Conservation (phyloP, 1,140 invertebrate genomes). For the Galleria mellonella region DNA sequence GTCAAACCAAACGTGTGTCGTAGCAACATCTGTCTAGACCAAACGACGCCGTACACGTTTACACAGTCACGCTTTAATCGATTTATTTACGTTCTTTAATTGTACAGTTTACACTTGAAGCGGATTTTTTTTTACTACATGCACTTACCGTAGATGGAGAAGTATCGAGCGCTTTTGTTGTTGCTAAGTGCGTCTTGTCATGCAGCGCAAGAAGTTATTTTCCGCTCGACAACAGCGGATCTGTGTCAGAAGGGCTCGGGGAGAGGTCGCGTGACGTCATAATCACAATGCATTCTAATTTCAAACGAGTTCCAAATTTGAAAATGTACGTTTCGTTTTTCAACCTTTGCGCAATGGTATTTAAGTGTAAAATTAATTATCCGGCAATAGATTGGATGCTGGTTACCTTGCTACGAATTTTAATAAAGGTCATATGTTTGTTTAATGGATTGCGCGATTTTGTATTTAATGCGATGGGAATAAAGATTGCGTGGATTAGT, state of each 20-base stretch:
- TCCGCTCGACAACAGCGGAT: slow-evolving; percentile 44
- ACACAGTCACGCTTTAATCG: slow-evolving; percentile 8
- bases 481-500: too few relatives aligned
- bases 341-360: too few relatives aligned
- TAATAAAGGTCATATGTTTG: too few relatives aligned
- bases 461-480: too few relatives aligned
- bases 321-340: background rate
- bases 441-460: too few relatives aligned
- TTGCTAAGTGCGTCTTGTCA: slow-evolving; percentile 8
- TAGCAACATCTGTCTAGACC: slow-evolving; percentile 41
- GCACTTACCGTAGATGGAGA: slow-evolving; percentile 3
- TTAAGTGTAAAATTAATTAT: too few relatives aligned
- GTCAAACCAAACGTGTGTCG: slow-evolving; percentile 23
- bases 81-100: slow-evolving; percentile 26
- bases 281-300: slow-evolving; percentile 47
- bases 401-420: too few relatives aligned
- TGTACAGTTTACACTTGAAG: slow-evolving; percentile 13
- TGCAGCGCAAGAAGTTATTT: slow-evolving; percentile 19
- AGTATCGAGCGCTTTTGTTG: slow-evolving; percentile 9
- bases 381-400: too few relatives aligned
- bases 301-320: slow-evolving; percentile 8
- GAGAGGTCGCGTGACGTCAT: slow-evolving; percentile 41
- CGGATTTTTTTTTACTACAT: background rate
- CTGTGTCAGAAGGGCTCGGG: slow-evolving; percentile 58
- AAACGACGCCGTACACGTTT: slow-evolving; percentile 28